Percentiles rank a stretch among this genome's conserved stretches.
These are phyloP conservation scores for Chauna torquata DNA, from an alignment of 2,113 vertebrate species.

Conservation along the genomic window DNA sequence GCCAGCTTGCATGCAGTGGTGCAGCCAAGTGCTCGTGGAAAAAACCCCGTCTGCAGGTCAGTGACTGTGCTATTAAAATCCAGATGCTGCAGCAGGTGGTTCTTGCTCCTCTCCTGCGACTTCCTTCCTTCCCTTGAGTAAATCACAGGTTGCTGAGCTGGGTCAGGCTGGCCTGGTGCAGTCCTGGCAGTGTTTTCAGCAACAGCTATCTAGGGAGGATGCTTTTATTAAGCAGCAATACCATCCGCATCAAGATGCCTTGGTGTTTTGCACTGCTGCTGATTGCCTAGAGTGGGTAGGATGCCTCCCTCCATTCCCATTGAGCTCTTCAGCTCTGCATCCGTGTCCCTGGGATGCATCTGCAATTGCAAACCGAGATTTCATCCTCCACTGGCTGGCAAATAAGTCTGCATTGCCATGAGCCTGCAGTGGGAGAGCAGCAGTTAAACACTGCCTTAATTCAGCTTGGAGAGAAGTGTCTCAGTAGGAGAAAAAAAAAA, in stretches of 20 bases:
- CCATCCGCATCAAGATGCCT: neutral
- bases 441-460: neutral
- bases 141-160: neutral
- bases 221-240: neutral
- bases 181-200: neutral
- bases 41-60: fast-evolving
- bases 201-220: neutral
- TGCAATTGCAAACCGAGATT: neutral
- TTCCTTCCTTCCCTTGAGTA: neutral
- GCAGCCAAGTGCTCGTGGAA: neutral
- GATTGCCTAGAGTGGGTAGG: neutral
- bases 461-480: neutral
- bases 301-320: fast-evolving
- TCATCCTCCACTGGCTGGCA: neutral
- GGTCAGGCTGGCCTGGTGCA: neutral
- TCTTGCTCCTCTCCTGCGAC: neutral
- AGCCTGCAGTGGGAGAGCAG: neutral
- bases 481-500: neutral
- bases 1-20: neutral
- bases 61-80: neutral
- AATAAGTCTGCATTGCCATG: fast-evolving
- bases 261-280: neutral
- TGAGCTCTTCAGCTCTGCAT: neutral
- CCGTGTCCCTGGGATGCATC: fast-evolving
- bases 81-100: fast-evolving